Base-by-base conservation (phyloP, 1,140 invertebrate species). In the Sitophilus oryzae region DNA sequence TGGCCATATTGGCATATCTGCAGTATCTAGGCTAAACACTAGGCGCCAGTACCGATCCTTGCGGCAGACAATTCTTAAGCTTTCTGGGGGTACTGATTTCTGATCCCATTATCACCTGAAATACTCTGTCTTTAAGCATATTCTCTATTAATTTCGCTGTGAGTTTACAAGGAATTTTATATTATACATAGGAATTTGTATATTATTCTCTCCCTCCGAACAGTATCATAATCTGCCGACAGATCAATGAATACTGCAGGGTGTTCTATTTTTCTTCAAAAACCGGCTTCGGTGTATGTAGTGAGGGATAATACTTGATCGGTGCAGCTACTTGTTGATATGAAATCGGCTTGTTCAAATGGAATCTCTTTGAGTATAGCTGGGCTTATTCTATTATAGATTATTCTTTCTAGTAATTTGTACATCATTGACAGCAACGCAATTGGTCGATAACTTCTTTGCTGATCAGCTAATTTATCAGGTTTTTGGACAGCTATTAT, bases 391-490 rank as follows among this genome's bases (percentile, higher is more conserved):
- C 30, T 43, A 22, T 54, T 50, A 47, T 51, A 30, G 22, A 54
- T 56, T 9, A 61, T 19, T 43, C 36, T 43, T 44, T 60, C 54
- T n/a, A 61, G 14, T 36, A 59, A 34, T 34, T 61, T 52, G 23
- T 52, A 58, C 5, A 9, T 35, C 16, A 43, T 45, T 3, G 1
- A n/a, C 22, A 56, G 57, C 10, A 55, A 37, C 10, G 57, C 35
- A 16, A 59, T 59, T 22, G 55, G 50, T 21, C n/a, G n/a, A n/a
- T n/a, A n/a, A n/a, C n/a, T n/a, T n/a, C n/a, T n/a, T n/a, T n/a
- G n/a, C n/a, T n/a, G n/a, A n/a, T n/a, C n/a, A n/a, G n/a, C n/a
- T n/a, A n/a, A n/a, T n/a, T n/a, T n/a, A n/a, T n/a, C n/a, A n/a
- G n/a, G n/a, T n/a, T n/a, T n/a, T n/a, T n/a, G n/a, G n/a, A n/a